These are phyloP conservation scores for Anser brachyrhynchus DNA, from an alignment of 2,113 vertebrate genomes.

Conservation along the genomic window DNA sequence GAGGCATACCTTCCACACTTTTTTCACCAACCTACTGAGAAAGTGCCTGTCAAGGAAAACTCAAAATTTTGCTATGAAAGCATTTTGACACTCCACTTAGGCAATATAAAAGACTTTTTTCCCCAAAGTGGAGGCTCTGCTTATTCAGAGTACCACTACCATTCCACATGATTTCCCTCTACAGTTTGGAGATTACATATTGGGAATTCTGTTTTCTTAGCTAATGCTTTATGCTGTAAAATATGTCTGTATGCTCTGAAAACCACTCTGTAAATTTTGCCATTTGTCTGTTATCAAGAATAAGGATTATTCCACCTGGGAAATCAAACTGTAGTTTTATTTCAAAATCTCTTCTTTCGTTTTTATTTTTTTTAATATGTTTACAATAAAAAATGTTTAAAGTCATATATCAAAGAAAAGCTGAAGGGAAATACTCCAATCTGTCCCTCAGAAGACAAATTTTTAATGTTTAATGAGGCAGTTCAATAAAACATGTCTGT, in stretches of 20 bases:
- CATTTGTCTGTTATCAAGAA: conserved; percentile 14
- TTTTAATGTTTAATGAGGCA: conserved; percentile 66
- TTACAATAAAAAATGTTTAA: neutral
- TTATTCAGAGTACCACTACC: neutral
- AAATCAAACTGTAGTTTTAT: neutral
- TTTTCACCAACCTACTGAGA: neutral
- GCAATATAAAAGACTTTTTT: neutral
- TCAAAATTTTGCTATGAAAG: neutral
- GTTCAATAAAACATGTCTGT: conserved; percentile 54
- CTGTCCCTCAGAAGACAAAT: conserved; percentile 38
- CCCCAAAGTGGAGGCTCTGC: neutral
- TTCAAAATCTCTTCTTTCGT: neutral
- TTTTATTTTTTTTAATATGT: neutral
- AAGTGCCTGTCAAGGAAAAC: neutral
- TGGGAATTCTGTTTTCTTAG: conserved; percentile 4
- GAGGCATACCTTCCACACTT: neutral
- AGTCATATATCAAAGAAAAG: conserved; percentile 10
- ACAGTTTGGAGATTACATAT: neutral
- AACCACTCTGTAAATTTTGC: neutral
- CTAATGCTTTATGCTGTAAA: conserved; percentile 13
- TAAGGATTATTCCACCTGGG: neutral
- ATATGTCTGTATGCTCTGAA: neutral
- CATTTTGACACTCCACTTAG: neutral
- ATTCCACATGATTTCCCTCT: conserved; percentile 7
- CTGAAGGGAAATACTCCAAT: neutral